Percentiles rank a stretch among this genome's conserved stretches.
Evolutionary conservation across 2,888 invertebrate genomes (phyloP).

Genomic region (Chaetoderma sp.): DNA sequence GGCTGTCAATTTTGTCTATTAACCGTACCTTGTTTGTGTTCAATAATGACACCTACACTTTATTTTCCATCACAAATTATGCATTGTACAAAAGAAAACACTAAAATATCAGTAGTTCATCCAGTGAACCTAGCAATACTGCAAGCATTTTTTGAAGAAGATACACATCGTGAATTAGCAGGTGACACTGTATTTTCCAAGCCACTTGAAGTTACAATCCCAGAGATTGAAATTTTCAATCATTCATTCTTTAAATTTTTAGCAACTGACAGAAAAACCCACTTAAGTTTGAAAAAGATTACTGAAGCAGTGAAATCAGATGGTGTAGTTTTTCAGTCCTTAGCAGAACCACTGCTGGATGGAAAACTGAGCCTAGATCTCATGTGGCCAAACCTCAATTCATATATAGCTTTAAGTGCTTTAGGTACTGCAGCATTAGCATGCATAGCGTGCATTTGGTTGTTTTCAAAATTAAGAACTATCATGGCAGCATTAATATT

Average conservation of each 20-base stretch:
- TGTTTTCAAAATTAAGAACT: constrained; percentile 15
- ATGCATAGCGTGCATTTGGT: neutral
- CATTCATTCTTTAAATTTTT: constrained; percentile 15
- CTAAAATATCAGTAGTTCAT: constrained; percentile 11
- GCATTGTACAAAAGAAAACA: constrained; percentile 13
- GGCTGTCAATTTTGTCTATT: constrained; percentile 21
- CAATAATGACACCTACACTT: constrained; percentile 1
- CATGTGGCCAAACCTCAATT: constrained; percentile 2
- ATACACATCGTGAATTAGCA: neutral
- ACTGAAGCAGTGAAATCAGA: constrained; percentile 10
- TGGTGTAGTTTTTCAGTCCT: constrained; percentile 13
- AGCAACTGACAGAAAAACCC: constrained; percentile 19
- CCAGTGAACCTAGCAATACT: constrained; percentile 26
- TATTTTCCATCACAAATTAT: constrained; percentile 19
- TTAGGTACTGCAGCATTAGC: constrained; percentile 6
- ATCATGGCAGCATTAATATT: constrained; percentile 7
- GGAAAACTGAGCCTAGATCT: neutral
- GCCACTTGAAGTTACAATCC: constrained; percentile 21
- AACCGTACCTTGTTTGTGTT: constrained; percentile 19
- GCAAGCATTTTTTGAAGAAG: constrained; percentile 25
- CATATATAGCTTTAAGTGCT: constrained; percentile 16
- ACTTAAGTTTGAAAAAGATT: constrained; percentile 22
- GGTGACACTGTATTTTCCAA: constrained; percentile 8
- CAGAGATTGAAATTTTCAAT: constrained; percentile 17
- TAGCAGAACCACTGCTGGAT: constrained; percentile 11